A percentile compares a stretch with the other conserved stretches of the same genome.
Evolutionary conservation across 2,888 invertebrate genomes (phyloP).

Genomic region (Sarcophaga subvicina): DNA sequence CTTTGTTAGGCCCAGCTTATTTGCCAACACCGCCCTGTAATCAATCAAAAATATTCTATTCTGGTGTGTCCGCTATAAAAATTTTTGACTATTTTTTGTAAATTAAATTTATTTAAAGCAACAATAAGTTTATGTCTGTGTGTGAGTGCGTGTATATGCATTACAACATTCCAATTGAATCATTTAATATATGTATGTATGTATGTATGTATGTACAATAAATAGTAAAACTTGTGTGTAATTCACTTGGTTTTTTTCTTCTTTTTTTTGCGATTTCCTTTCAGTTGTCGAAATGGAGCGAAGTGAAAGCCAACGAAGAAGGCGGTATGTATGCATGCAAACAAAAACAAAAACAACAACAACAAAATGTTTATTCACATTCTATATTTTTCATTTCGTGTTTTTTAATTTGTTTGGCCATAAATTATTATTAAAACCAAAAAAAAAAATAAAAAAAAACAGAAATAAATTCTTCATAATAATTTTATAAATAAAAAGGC

Average conservation of each 20-base stretch:
- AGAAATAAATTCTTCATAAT: slow-evolving; percentile 23
- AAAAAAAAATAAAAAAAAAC: no score
- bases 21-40: no score
- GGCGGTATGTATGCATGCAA: slow-evolving; percentile 74
- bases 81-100: no score
- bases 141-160: no score
- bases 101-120: no score
- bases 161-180: no score
- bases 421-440: slow-evolving; percentile 17
- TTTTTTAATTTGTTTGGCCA: slow-evolving; percentile 1
- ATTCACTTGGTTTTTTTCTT: slow-evolving; percentile 3
- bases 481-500: neutral
- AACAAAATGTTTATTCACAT: slow-evolving; percentile 46
- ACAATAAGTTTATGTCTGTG: no score
- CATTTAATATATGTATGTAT: no score
- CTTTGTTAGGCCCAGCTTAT: no score
- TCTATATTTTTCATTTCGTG: neutral
- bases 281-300: slow-evolving; percentile 91
- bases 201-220: neutral
- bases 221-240: neutral
- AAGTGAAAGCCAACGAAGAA: slow-evolving; percentile 78
- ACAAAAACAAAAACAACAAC: neutral
- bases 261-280: slow-evolving; percentile 82
- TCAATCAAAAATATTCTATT: no score
- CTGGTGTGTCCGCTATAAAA: no score